A percentile compares a stretch with the other conserved stretches of the same genome.
These are phyloP conservation scores for Lycocorax pyrrhopterus DNA, from an alignment of 2,113 vertebrate genomes.

Conservation along the genomic window DNA sequence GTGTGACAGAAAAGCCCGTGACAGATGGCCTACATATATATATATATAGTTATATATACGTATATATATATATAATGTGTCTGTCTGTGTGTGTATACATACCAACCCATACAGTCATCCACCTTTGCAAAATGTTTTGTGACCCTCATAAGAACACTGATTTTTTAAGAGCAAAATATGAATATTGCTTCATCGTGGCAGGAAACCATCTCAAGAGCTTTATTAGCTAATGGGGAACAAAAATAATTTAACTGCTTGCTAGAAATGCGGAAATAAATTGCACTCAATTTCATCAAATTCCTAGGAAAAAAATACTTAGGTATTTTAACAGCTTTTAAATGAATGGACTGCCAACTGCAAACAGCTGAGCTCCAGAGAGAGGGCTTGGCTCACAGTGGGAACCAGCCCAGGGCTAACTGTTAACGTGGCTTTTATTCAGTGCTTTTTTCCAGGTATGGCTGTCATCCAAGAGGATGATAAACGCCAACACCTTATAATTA, in stretches of 20 bases:
- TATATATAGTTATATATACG: too few relatives aligned
- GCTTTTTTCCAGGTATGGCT: conserved; percentile 12
- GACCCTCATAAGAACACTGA: neutral
- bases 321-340: conserved; percentile 31
- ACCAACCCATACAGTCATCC: neutral
- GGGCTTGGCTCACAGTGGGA: neutral
- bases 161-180: neutral
- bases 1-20: neutral
- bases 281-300: neutral
- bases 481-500: conserved; percentile 48
- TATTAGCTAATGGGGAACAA: neutral
- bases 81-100: neutral
- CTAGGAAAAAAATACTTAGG: neutral
- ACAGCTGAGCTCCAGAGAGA: neutral
- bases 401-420: conserved; percentile 19
- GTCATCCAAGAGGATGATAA: conserved; percentile 11
- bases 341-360: conserved; percentile 12
- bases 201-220: neutral
- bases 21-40: neutral
- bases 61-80: neutral
- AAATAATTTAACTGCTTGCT: neutral
- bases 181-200: neutral
- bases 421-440: neutral
- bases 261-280: neutral
- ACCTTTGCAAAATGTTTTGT: neutral